phyloP scores from a whole-genome alignment of 2,888 invertebrate genomes.

The Elgonia sp. region DNA sequence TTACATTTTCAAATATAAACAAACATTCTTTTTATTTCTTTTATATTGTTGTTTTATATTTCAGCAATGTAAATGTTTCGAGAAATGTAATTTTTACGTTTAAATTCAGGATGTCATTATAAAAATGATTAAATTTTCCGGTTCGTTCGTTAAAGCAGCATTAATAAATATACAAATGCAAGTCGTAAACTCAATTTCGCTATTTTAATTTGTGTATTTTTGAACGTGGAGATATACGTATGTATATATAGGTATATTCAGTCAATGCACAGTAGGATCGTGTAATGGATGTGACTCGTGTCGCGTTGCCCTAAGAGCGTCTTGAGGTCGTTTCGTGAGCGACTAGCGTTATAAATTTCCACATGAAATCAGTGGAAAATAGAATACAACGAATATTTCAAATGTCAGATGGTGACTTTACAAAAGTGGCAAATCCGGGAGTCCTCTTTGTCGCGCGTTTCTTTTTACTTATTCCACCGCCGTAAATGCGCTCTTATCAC shows the following conservation, averaged over 20 bases:
- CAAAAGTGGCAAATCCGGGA: conserved; percentile 71
- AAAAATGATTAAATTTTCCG: too few relatives aligned
- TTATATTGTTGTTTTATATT: too few relatives aligned
- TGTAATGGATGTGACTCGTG: conserved; percentile 79
- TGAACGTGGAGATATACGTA: not conserved
- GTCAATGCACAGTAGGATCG: conserved; percentile 73
- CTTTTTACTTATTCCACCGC: conserved; percentile 49
- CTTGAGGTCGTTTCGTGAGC: conserved; percentile 78
- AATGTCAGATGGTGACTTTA: conserved; percentile 70
- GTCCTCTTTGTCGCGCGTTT: conserved; percentile 60
- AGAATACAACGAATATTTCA: conserved; percentile 75
- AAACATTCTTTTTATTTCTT: too few relatives aligned
- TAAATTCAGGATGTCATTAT: too few relatives aligned
- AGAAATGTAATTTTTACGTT: not conserved
- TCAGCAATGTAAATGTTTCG: too few relatives aligned
- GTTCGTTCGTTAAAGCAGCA: not conserved
- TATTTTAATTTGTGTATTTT: conserved; percentile 28
- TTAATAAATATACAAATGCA: not conserved
- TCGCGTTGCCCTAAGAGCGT: conserved; percentile 77
- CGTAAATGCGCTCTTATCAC: conserved; percentile 62
- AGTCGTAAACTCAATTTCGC: conserved; percentile 8
- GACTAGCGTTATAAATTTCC: conserved; percentile 80
- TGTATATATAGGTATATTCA: conserved; percentile 21
- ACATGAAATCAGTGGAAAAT: conserved; percentile 78
- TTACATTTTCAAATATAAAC: too few relatives aligned